Base-by-base conservation (phyloP, 2,888 invertebrate genomes). In the Aporophyla lueneburgensis region DNA sequence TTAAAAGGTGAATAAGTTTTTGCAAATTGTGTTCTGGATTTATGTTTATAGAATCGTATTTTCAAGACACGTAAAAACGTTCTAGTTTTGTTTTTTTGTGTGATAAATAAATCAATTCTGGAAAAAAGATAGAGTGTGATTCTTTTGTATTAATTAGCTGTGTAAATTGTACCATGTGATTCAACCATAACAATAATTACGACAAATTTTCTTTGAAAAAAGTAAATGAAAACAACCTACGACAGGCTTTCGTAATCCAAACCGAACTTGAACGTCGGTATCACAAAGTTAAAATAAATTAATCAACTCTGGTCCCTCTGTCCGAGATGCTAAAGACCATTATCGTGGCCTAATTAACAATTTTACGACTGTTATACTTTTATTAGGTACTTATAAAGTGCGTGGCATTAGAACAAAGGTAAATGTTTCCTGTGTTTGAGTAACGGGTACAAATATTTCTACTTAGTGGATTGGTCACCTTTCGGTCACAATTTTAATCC, bases 401-500 rank as follows among this genome's bases (percentile, higher is more conserved):
- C 91, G 92, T 93, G 92, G 91, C 91, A 91, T 91, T 92, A 91
- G 88, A 92, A 93, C 92, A 93, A 92, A 92, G 90, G 90, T 90
- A 90, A 93, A 91, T 89, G 91, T 90, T 94, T 95, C 94, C 94
- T 93, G 93, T 91, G 91, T 91, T 91, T 88, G 86, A 87, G 86
- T 87, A 86, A 88, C 88, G 81, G 88, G 89, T 92, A 94, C 93
- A 93, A 93, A 94, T 92, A 93, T 92, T 93, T 92, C 92, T 91
- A 94, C 92, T 94, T 92, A 93, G 90, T 67, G 77, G 67, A 72
- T 67, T 67, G 76, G 87, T 79, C 58, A 77, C 76, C 84, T 90
- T 87, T 85, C 62, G 65, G 76, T 69, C 71, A 85, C 82, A 84
- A 83, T 83, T 85, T 80, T 71, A 78, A 74, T 76, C 66, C 76